Evolutionary conservation across 2,888 invertebrate genomes (phyloP).

Genomic region (Tuberolachnus salignus): DNA sequence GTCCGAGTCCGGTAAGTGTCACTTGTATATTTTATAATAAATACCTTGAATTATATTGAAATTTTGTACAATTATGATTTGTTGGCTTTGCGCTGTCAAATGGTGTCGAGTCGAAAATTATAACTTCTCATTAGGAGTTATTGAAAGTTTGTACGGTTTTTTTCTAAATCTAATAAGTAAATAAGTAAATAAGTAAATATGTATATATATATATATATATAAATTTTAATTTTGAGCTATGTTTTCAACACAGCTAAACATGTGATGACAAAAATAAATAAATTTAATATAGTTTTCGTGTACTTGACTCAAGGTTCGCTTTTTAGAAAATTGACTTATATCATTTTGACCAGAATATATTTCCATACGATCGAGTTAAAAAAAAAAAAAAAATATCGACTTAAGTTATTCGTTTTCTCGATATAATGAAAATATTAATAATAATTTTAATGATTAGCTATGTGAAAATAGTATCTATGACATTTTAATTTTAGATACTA

Average conservation of each 20-base stretch:
- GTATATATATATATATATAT: no score
- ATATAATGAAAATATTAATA: slow-evolving; percentile 1
- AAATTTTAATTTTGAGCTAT: neutral
- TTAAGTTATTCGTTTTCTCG: slow-evolving; percentile 12
- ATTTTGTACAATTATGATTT: no score
- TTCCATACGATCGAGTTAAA: no score
- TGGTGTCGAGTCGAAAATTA: slow-evolving; percentile 11
- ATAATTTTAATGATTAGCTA: no score
- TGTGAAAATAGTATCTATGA: no score
- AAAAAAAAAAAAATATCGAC: slow-evolving; percentile 15
- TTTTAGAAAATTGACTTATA: slow-evolving; percentile 14
- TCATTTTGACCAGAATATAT: slow-evolving; percentile 6
- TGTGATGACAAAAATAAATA: neutral
- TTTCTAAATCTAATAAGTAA: neutral
- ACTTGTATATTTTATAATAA: no score
- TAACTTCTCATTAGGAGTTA: slow-evolving; percentile 3
- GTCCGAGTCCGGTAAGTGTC: no score
- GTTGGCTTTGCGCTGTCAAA: no score
- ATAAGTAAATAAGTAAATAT: no score
- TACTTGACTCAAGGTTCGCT: slow-evolving; percentile 10
- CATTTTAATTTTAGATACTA: no score
- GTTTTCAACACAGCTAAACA: no score
- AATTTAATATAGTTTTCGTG: slow-evolving; percentile 9
- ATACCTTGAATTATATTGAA: no score
- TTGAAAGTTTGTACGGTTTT: slow-evolving; percentile 3